Conservation (phyloP, 2,797 vertebrate species). For the Sternotherus odoratus region DNA sequence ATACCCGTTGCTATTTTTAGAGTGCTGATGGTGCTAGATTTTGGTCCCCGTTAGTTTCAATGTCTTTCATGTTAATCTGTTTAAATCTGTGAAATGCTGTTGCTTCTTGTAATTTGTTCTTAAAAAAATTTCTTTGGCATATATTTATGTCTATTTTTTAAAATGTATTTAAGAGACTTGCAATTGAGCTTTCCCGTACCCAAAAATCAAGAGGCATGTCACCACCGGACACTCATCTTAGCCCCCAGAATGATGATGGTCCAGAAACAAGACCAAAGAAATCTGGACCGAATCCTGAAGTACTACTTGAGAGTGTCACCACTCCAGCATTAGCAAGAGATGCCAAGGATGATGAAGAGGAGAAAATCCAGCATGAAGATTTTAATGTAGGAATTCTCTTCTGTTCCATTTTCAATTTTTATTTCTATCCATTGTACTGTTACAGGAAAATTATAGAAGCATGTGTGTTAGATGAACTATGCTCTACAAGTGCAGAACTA, state of each 20-base stretch:
- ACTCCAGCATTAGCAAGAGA: constrained; percentile 82
- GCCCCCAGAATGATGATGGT: constrained; percentile 85
- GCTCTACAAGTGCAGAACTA: neutral
- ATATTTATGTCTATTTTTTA: neutral
- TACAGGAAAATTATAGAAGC: neutral
- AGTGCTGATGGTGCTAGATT: fast-evolving
- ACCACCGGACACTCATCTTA: constrained; percentile 89
- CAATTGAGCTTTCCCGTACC: constrained; percentile 94
- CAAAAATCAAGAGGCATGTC: constrained; percentile 94
- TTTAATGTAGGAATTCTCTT: constrained; percentile 87
- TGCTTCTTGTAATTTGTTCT: neutral
- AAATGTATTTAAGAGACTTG: constrained; percentile 86
- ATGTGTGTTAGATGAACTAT: neutral
- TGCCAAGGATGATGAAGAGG: constrained; percentile 83
- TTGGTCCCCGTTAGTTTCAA: neutral
- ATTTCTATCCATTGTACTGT: neutral
- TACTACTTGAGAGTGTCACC: constrained; percentile 82
- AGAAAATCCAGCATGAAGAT: constrained; percentile 92
- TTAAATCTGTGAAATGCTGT: neutral
- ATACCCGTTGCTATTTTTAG: neutral
- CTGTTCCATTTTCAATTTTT: neutral
- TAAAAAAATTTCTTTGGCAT: neutral
- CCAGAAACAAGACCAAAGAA: constrained; percentile 84
- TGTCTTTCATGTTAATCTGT: neutral
- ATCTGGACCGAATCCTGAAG: constrained; percentile 79